These are phyloP conservation scores for Vannuccia rotundouncinata DNA, from an alignment of 2,888 invertebrate genomes.

Conservation along the genomic window DNA sequence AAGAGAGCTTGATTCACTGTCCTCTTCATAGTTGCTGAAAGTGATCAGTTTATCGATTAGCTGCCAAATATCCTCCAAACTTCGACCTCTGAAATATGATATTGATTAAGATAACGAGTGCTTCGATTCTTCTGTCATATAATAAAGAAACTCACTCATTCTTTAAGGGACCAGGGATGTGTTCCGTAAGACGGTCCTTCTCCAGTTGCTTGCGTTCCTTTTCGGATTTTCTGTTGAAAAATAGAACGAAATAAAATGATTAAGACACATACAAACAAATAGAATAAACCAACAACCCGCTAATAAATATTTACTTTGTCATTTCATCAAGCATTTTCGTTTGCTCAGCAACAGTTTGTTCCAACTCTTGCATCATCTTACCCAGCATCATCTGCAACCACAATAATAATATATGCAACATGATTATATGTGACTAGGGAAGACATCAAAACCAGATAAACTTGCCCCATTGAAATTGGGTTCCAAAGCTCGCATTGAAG, in stretches of 20 bases:
- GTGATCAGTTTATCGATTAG: conserved; percentile 49
- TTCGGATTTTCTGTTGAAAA: conserved; percentile 48
- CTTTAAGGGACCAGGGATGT: conserved; percentile 50
- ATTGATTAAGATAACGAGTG: conserved; percentile 13
- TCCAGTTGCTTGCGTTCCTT: conserved; percentile 46
- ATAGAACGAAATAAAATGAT: too few species aligned
- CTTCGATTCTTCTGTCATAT: too few species aligned
- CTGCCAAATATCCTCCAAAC: conserved; percentile 47
- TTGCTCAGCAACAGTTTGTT: conserved; percentile 46
- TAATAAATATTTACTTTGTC: conserved; percentile 48
- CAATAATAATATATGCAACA: not conserved
- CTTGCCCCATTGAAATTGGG: not conserved
- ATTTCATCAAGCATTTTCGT: conserved; percentile 50
- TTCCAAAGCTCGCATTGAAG: not conserved
- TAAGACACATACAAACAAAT: too few species aligned
- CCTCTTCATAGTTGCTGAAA: conserved; percentile 47
- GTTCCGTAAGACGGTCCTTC: conserved; percentile 45
- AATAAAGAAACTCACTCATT: conserved; percentile 42
- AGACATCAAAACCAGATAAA: not conserved
- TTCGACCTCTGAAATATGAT: conserved; percentile 47
- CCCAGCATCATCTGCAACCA: conserved; percentile 30
- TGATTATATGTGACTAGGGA: not conserved
- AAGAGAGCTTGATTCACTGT: conserved; percentile 27
- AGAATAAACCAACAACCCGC: too few species aligned
- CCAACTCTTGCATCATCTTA: conserved; percentile 47